These are phyloP conservation scores for Pseudorasbora parva DNA, from an alignment of 2,113 vertebrate species.

Conservation along the genomic window DNA sequence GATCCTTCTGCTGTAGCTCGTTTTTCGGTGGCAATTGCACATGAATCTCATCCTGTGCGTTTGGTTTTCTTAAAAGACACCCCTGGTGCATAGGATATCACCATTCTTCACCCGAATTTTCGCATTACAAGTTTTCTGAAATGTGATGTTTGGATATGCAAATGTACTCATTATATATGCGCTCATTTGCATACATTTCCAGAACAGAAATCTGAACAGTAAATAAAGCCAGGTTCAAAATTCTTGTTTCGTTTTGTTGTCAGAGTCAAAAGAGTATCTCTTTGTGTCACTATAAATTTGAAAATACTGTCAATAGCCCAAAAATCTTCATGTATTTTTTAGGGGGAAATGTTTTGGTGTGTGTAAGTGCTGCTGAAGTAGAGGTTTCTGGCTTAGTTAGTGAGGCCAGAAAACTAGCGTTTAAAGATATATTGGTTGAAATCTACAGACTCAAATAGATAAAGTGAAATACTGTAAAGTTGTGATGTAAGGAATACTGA, in stretches of 20 bases:
- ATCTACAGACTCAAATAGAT: no score
- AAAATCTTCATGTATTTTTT: background rate
- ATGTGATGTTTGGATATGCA: background rate
- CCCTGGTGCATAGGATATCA: background rate
- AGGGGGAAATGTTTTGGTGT: background rate
- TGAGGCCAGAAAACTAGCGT: no score
- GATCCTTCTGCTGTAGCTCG: conserved; percentile 3
- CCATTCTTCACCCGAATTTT: background rate
- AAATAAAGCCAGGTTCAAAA: background rate
- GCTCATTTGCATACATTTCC: background rate
- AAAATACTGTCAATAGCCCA: background rate
- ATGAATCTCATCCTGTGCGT: background rate
- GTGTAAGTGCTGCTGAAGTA: background rate
- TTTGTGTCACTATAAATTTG: background rate
- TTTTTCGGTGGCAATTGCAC: background rate
- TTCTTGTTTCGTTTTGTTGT: background rate
- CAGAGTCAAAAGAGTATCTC: background rate
- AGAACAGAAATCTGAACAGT: background rate
- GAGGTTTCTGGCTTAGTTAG: background rate
- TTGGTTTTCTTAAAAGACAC: background rate
- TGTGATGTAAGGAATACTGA: no score
- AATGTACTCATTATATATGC: background rate
- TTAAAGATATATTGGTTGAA: no score
- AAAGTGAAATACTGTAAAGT: no score
- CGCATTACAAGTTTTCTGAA: background rate